These are phyloP conservation scores for Benitochromis conjunctus DNA, from an alignment of 2,113 vertebrate species.

Conservation along the genomic window DNA sequence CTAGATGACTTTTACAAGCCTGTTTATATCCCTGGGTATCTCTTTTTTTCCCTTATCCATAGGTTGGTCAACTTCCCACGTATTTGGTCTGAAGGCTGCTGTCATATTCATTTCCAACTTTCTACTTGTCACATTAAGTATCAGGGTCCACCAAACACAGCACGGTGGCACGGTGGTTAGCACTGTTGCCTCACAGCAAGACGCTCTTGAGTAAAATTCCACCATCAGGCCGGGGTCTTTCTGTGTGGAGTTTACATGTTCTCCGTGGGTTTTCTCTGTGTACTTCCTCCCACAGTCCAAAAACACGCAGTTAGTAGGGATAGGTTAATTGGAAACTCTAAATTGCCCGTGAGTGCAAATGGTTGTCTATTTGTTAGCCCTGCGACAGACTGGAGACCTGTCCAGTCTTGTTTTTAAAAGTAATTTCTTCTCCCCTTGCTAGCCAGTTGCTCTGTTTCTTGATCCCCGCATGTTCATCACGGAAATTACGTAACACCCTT, in stretches of 20 bases:
- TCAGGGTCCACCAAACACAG: neutral
- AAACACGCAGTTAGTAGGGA: too few relatives aligned
- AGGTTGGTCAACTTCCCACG: neutral
- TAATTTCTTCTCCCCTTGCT: neutral
- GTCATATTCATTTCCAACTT: conserved; percentile 20
- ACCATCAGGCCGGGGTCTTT: too few relatives aligned
- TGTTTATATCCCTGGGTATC: neutral
- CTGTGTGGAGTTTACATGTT: too few relatives aligned
- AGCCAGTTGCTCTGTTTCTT: neutral
- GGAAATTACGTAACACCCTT: neutral
- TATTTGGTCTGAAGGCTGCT: conserved; percentile 25
- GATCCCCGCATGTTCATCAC: neutral
- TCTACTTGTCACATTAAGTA: neutral
- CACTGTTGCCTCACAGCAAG: too few relatives aligned
- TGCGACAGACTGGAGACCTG: too few relatives aligned
- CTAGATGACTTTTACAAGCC: neutral
- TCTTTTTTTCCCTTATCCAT: neutral
- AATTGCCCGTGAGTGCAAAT: too few relatives aligned
- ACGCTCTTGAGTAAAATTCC: too few relatives aligned
- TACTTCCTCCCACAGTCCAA: too few relatives aligned
- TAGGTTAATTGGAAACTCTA: too few relatives aligned
- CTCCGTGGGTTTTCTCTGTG: too few relatives aligned
- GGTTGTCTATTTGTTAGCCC: too few relatives aligned
- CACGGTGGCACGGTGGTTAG: too few relatives aligned
- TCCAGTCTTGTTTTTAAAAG: neutral